A percentile compares a stretch with the other conserved stretches of the same genome.
phyloP scores from a whole-genome alignment of 2,113 vertebrate species.

The Lepus europaeus region DNA sequence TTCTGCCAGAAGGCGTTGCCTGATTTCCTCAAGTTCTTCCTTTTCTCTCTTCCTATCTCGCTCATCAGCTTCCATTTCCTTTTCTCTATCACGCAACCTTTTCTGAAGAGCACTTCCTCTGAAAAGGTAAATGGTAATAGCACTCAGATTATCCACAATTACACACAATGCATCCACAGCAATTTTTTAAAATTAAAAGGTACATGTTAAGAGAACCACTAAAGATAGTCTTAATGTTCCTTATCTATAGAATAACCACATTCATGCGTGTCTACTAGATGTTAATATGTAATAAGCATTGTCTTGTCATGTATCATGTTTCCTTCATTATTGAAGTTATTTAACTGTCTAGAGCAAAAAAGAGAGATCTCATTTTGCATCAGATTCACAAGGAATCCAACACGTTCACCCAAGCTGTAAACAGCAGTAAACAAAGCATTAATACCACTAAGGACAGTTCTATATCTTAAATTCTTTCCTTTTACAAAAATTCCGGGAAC shows the following conservation, averaged over 20 bases:
- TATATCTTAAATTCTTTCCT: neutral
- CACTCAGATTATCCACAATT: neutral
- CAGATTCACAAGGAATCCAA: constrained; percentile 19
- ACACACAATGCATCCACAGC: neutral
- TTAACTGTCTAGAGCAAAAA: neutral
- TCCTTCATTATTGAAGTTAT: neutral
- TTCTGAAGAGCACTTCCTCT: constrained; percentile 99
- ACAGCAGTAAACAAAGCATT: neutral
- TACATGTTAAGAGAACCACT: neutral
- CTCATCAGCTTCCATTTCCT: constrained; percentile 98
- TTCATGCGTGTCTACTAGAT: neutral
- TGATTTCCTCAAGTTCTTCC: constrained; percentile 98
- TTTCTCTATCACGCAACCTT: constrained; percentile 96
- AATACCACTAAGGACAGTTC: neutral
- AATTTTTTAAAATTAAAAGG: neutral
- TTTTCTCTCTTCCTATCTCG: constrained; percentile 98
- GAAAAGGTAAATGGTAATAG: constrained; percentile 75
- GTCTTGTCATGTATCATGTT: neutral
- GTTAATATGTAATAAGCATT: neutral
- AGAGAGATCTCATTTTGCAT: neutral
- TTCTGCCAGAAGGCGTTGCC: constrained; percentile 97
- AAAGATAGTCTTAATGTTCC: neutral
- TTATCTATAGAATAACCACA: neutral
- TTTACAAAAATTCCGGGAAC: neutral
- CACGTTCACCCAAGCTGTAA: neutral